phyloP scores from a whole-genome alignment of 2,797 vertebrate genomes.

The Ptychadena robeensis region DNA sequence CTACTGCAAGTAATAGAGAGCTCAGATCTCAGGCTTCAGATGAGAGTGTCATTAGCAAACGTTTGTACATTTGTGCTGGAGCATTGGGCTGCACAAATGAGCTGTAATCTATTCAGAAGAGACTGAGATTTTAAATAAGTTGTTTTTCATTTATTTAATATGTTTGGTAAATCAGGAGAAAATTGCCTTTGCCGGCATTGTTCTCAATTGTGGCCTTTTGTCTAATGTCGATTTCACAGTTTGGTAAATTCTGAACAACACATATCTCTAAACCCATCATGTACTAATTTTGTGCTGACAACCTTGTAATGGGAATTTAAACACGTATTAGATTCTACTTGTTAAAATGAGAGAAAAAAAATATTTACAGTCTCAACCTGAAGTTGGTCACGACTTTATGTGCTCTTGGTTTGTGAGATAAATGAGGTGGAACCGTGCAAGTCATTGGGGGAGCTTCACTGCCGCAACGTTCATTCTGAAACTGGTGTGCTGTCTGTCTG shows the following conservation, averaged over 20 bases:
- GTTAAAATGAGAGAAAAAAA: slow-evolving; percentile 62
- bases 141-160: slow-evolving; percentile 52
- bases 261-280: slow-evolving; percentile 28
- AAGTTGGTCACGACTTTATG: slow-evolving; percentile 8
- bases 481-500: background rate
- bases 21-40: background rate
- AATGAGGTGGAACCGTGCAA: slow-evolving; percentile 1
- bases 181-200: slow-evolving; percentile 48
- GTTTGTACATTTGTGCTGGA: background rate
- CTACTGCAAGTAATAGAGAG: background rate
- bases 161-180: slow-evolving; percentile 52
- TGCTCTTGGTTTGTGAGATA: background rate
- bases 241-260: slow-evolving; percentile 66
- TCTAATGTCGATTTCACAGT: slow-evolving; percentile 68
- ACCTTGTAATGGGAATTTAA: slow-evolving; percentile 68
- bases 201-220: slow-evolving; percentile 65
- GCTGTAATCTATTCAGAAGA: slow-evolving; percentile 42
- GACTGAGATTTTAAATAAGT: slow-evolving; percentile 35
- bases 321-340: slow-evolving; percentile 64
- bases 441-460: background rate
- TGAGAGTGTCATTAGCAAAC: background rate
- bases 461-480: background rate
- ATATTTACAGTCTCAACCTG: slow-evolving; percentile 58
- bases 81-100: slow-evolving; percentile 21
- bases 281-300: slow-evolving; percentile 72